phyloP scores from a whole-genome alignment of 2,797 vertebrate genomes.

The Melanotaenia nigrans region DNA sequence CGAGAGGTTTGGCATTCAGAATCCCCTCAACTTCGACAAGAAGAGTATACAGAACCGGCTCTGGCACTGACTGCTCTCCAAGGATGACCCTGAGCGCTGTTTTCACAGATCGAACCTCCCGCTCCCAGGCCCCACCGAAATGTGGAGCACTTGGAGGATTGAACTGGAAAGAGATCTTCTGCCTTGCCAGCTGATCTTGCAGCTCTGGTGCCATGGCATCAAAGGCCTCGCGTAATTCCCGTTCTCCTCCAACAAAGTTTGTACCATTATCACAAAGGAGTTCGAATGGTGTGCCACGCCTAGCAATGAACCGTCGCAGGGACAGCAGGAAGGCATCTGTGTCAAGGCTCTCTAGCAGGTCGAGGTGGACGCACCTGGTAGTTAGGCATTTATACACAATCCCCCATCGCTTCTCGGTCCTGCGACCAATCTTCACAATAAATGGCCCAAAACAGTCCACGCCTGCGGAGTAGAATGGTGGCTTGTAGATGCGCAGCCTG shows the following conservation, averaged over 20 bases:
- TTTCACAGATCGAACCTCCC: conserved; percentile 2
- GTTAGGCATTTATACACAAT: conserved; percentile 16
- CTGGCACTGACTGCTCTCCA: background rate
- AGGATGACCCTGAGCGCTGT: too few species aligned
- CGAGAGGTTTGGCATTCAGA: conserved; percentile 5
- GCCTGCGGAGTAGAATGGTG: conserved; percentile 17
- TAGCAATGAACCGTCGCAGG: background rate
- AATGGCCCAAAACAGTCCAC: conserved; percentile 27
- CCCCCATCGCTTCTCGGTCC: conserved; percentile 3
- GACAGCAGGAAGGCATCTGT: conserved; percentile 18
- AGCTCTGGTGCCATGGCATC: too few species aligned
- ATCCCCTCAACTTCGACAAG: background rate
- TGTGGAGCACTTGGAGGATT: conserved; percentile 11
- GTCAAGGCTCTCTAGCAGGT: conserved; percentile 14
- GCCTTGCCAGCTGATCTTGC: too few species aligned
- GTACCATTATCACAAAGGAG: conserved; percentile 7
- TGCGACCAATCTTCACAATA: background rate
- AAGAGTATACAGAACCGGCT: background rate
- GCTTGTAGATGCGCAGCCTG: background rate
- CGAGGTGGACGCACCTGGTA: conserved; percentile 8
- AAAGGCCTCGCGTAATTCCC: background rate
- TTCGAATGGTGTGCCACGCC: background rate
- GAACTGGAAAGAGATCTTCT: conserved; percentile 2
- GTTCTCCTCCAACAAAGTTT: background rate
- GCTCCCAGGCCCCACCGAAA: conserved; percentile 11